Evolutionary conservation across 2,113 vertebrate genomes (phyloP).

Genomic region (Notechis scutatus): DNA sequence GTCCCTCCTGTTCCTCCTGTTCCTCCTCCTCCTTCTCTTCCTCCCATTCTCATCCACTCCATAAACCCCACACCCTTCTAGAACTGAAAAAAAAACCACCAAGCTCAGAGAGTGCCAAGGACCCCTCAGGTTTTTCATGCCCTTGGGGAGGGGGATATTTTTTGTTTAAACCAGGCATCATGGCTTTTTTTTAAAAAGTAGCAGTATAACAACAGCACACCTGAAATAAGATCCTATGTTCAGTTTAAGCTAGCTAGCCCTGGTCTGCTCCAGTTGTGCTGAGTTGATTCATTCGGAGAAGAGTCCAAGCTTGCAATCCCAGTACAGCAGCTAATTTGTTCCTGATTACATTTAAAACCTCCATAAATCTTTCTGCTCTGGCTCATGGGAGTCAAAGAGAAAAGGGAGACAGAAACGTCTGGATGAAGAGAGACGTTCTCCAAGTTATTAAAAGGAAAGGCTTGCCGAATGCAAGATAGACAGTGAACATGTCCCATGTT

Average conservation of each 20-base stretch:
- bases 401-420: constrained; percentile 52
- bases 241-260: constrained; percentile 49
- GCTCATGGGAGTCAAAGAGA: constrained; percentile 52
- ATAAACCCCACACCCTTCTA: too few relatives aligned
- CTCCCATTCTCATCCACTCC: too few relatives aligned
- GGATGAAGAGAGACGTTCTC: constrained; percentile 54
- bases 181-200: not conserved
- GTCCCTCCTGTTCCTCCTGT: too few relatives aligned
- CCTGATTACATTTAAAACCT: constrained; percentile 64
- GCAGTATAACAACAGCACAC: constrained; percentile 24
- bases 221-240: constrained; percentile 51
- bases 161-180: not conserved
- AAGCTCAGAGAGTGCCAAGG: constrained; percentile 13
- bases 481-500: not conserved
- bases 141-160: not conserved
- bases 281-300: constrained; percentile 55
- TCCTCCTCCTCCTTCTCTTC: too few relatives aligned
- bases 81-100: too few relatives aligned
- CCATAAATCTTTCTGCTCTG: constrained; percentile 62
- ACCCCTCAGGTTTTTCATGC: constrained; percentile 1
- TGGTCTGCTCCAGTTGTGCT: constrained; percentile 43
- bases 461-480: constrained; percentile 37
- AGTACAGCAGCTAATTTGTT: constrained; percentile 65
- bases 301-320: constrained; percentile 45
- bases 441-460: constrained; percentile 50